phyloP scores from a whole-genome alignment of 2,113 vertebrate genomes.

The Phylloscopus whistleri region DNA sequence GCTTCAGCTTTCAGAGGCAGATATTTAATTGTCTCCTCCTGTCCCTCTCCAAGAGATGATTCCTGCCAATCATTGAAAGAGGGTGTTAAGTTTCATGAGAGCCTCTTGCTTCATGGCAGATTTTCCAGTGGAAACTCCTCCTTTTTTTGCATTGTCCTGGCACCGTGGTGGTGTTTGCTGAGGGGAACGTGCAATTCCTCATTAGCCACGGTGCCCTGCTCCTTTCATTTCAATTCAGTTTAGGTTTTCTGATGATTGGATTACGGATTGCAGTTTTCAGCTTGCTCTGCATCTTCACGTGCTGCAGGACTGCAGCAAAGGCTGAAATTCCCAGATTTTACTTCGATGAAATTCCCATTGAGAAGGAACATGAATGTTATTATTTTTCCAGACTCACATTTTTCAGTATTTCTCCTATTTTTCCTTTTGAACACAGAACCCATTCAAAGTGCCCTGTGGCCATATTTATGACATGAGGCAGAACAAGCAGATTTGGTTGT shows the following conservation, averaged over 20 bases:
- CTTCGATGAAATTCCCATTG: neutral
- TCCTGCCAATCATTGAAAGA: neutral
- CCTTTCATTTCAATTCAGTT: neutral
- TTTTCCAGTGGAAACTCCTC: neutral
- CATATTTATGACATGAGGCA: neutral
- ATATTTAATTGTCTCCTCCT: neutral
- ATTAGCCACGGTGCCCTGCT: neutral
- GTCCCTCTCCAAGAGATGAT: neutral
- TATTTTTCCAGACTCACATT: neutral
- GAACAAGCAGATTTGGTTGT: constrained; percentile 17
- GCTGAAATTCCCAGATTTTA: neutral
- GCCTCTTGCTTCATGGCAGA: neutral
- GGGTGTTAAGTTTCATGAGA: neutral
- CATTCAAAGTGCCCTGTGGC: neutral
- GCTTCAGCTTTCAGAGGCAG: neutral
- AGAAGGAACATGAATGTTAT: neutral
- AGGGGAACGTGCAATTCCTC: neutral
- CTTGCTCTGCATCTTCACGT: neutral
- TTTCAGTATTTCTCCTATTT: neutral
- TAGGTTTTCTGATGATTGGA: neutral
- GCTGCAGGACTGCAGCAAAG: neutral
- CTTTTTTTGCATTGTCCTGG: neutral
- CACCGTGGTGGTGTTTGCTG: neutral
- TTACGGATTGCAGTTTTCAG: neutral
- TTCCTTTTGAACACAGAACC: neutral